Base-by-base conservation (phyloP, 2,888 invertebrate species). In the Choreutis nemorana region DNA sequence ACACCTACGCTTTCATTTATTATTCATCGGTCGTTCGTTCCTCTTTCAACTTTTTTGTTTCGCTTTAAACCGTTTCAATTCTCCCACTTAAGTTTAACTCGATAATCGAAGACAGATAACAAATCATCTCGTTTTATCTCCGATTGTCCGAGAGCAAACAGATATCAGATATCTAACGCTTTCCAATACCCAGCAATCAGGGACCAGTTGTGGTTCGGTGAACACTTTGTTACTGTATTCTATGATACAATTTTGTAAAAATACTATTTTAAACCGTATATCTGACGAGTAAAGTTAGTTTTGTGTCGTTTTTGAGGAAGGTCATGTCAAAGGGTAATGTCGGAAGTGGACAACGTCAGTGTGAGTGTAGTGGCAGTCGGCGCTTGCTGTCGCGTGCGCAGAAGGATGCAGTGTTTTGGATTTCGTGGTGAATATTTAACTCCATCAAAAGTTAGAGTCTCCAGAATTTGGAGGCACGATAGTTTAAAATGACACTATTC, bases 321-420 rank as follows among this genome's bases (percentile, higher is more conserved):
- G 26, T 26, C 15, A 52, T 54, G 60, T 62, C 58, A 57, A 49
- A 59, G 63, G 54, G 55, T 51, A 44, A 73, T 75, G 77, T 66
- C 71, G 44, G 73, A 71, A 43, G 57, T 64, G 44, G 77, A 77
- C 56, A 62, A 50, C 46, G 47, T 42, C 46, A 73, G 71, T 62
- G 49, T 64, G 36, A 65, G 60, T 44, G 61, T 64, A 42, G 56
- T 50, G 34, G 56, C 55, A 35, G 52, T 40, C 34, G 62, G 68
- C 43, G 59, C 66, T 22, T 78, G 77, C 45, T 77, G 77, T 45
- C 73, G 73, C 50, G 63, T 68, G 62, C 75, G 77, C 40, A 49
- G 73, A 24, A 73, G 62, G 44, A 77, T 78, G 71, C 75, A 72
- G 62, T 78, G 78, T 50, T 78, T 78, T 41, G 75, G 75, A 55